Conservation (phyloP, 2,797 vertebrate genomes). For the Poecilia picta region DNA sequence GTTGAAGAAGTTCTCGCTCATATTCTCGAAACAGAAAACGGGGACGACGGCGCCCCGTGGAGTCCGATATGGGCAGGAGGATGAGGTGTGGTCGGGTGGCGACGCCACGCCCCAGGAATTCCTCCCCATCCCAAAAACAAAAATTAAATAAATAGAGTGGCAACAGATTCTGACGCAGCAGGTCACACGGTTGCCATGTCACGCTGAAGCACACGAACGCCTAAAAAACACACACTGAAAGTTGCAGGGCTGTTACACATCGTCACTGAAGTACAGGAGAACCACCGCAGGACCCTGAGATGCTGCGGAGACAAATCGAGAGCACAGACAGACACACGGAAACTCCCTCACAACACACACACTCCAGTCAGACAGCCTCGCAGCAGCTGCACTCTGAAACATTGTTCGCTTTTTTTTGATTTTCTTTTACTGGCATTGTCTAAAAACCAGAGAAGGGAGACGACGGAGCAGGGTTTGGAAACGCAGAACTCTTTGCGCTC, state of each 20-base stretch:
- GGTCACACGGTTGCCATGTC: conserved; percentile 69
- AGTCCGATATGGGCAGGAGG: not conserved
- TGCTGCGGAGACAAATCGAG: conserved; percentile 67
- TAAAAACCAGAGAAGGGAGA: conserved; percentile 72
- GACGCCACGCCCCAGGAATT: conserved; percentile 57
- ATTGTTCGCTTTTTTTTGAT: conserved; percentile 51
- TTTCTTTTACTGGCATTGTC: conserved; percentile 60
- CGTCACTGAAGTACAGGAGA: conserved; percentile 50
- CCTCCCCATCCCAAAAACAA: not conserved
- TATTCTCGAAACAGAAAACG: conserved; percentile 17
- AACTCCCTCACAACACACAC: conserved; percentile 48
- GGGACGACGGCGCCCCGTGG: not conserved
- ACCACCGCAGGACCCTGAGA: conserved; percentile 63
- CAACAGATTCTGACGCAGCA: conserved; percentile 37
- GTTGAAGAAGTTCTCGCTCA: not conserved
- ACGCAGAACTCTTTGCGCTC: conserved; percentile 40
- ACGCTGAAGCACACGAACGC: conserved; percentile 29
- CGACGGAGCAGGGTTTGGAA: conserved; percentile 55
- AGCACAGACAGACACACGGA: conserved; percentile 52
- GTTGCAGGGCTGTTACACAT: conserved; percentile 22
- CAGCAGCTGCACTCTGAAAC: conserved; percentile 64
- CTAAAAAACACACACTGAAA: conserved; percentile 43
- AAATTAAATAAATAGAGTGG: not conserved
- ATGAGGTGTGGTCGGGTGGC: conserved; percentile 43
- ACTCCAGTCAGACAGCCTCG: conserved; percentile 43